A percentile compares a stretch with the other conserved stretches of the same genome.
Evolutionary conservation across 2,888 invertebrate genomes (phyloP).

Genomic region (Acrocyrtus sp.): DNA sequence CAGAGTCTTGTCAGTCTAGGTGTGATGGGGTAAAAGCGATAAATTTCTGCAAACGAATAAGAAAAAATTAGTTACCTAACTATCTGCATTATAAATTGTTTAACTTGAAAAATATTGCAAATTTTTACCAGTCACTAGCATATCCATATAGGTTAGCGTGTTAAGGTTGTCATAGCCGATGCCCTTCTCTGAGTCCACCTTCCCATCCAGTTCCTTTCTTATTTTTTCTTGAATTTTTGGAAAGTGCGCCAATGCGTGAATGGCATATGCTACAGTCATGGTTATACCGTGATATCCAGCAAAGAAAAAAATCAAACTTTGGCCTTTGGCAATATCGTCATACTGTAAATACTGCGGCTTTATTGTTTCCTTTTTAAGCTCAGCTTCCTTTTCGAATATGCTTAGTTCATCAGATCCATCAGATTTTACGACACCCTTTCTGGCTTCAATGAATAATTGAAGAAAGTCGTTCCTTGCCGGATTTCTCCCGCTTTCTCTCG

Average conservation of each 20-base stretch:
- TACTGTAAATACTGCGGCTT: slow-evolving; percentile 8
- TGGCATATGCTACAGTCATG: slow-evolving; percentile 11
- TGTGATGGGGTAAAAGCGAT: neutral
- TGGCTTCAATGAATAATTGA: slow-evolving; percentile 49
- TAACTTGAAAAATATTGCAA: neutral
- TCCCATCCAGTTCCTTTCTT: slow-evolving; percentile 31
- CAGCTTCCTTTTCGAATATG: slow-evolving; percentile 52
- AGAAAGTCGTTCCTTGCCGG: slow-evolving; percentile 48
- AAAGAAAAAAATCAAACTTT: slow-evolving; percentile 35
- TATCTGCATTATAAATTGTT: neutral
- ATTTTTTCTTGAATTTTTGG: slow-evolving; percentile 34
- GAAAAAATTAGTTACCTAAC: neutral
- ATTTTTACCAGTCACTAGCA: slow-evolving; percentile 15
- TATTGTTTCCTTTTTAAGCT: neutral
- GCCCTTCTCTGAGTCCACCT: too few species aligned
- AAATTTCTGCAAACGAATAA: slow-evolving; percentile 4
- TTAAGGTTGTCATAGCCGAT: slow-evolving; percentile 15
- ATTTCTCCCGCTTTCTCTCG: neutral
- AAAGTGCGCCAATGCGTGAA: slow-evolving; percentile 30
- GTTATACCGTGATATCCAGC: slow-evolving; percentile 32
- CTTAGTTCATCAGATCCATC: slow-evolving; percentile 29
- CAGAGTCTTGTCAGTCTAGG: slow-evolving; percentile 3
- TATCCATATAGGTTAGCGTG: slow-evolving; percentile 17
- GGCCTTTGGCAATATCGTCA: slow-evolving; percentile 19
- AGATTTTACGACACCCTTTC: slow-evolving; percentile 29